Percentiles rank a stretch among this genome's conserved stretches.
These are phyloP conservation scores for Cryptotis parvus DNA, from an alignment of 2,113 vertebrate species.

Conservation along the genomic window DNA sequence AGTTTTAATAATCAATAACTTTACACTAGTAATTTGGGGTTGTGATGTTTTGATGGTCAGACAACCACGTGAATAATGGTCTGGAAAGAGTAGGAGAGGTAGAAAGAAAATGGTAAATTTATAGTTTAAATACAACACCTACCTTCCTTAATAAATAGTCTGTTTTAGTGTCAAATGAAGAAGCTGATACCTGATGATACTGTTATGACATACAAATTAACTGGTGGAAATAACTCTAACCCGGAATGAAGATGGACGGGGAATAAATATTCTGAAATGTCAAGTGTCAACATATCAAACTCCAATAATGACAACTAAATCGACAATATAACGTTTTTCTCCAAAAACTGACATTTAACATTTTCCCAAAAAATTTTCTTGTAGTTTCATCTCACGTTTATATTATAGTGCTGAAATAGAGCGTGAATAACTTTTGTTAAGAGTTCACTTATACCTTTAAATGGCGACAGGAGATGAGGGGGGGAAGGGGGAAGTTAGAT, in stretches of 20 bases:
- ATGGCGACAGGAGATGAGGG: not conserved
- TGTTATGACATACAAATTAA: not conserved
- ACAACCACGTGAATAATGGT: not conserved
- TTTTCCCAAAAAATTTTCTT: not conserved
- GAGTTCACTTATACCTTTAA: not conserved
- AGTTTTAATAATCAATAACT: not conserved
- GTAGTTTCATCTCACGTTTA: not conserved
- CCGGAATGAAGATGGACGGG: not conserved
- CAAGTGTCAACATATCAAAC: constrained; percentile 48
- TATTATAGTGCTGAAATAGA: not conserved
- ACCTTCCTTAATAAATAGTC: not conserved
- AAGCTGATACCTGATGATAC: not conserved
- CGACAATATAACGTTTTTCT: not conserved
- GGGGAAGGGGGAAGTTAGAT: not conserved
- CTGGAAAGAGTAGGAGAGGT: not conserved
- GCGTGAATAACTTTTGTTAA: constrained; percentile 2
- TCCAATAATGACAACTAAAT: constrained; percentile 24
- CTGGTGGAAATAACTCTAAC: constrained; percentile 14
- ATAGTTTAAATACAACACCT: not conserved
- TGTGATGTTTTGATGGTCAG: not conserved
- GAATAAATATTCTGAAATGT: constrained; percentile 66
- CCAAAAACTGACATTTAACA: not conserved
- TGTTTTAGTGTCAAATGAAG: not conserved
- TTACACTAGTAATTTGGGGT: not conserved
- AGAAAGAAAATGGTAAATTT: not conserved